Percentiles rank a stretch among this genome's conserved stretches.
Conservation (phyloP, 2,888 invertebrate genomes). For the Brassicogethes aeneus region DNA sequence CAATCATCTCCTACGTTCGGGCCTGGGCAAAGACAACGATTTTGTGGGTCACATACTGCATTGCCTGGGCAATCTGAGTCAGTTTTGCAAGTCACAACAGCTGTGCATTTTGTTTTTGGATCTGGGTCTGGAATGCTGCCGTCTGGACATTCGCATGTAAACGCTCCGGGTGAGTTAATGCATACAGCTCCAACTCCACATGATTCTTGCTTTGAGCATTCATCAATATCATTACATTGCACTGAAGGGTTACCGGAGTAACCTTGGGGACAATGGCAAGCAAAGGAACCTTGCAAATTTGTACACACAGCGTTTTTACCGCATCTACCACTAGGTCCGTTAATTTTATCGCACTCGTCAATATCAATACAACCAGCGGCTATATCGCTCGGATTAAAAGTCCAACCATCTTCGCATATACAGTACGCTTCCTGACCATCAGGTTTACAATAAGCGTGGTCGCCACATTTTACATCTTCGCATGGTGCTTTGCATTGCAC, state of each 20-base stretch:
- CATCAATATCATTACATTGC: slow-evolving; percentile 76
- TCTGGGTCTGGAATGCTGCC: slow-evolving; percentile 78
- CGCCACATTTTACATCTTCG: slow-evolving; percentile 82
- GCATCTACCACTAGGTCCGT: slow-evolving; percentile 74
- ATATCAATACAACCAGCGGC: slow-evolving; percentile 89
- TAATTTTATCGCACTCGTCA: slow-evolving; percentile 75
- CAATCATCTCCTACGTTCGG: slow-evolving; percentile 89
- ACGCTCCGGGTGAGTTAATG: slow-evolving; percentile 67
- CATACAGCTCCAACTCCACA: slow-evolving; percentile 80
- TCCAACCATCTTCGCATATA: slow-evolving; percentile 89
- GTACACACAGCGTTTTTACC: slow-evolving; percentile 75
- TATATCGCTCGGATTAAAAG: slow-evolving; percentile 81
- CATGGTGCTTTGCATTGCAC: slow-evolving; percentile 82
- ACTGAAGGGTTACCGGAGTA: slow-evolving; percentile 77
- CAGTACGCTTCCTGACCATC: slow-evolving; percentile 86
- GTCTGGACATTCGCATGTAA: slow-evolving; percentile 71
- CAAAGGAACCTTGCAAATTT: slow-evolving; percentile 71
- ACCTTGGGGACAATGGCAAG: slow-evolving; percentile 75
- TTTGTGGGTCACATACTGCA: slow-evolving; percentile 69
- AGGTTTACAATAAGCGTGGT: slow-evolving; percentile 82
- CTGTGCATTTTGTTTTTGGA: slow-evolving; percentile 70
- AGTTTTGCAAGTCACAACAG: slow-evolving; percentile 66
- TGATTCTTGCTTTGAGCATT: slow-evolving; percentile 60
- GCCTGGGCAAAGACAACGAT: slow-evolving; percentile 79
- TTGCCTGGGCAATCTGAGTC: slow-evolving; percentile 84